A percentile compares a stretch with the other conserved stretches of the same genome.
phyloP scores from a whole-genome alignment of 2,888 invertebrate species.

The Drosophila nr. fundita region DNA sequence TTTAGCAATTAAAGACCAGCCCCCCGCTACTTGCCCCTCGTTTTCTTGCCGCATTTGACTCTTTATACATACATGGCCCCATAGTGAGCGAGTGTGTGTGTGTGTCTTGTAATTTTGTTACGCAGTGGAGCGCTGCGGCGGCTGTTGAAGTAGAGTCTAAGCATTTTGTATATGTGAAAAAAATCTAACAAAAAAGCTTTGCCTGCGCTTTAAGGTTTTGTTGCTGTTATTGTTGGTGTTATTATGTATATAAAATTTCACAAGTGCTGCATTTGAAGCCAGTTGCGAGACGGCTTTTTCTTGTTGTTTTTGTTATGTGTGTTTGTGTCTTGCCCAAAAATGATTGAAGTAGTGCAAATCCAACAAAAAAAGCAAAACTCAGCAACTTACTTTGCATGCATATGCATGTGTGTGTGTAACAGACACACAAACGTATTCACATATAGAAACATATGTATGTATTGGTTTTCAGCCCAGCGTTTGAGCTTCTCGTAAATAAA shows the following conservation, averaged over 20 bases:
- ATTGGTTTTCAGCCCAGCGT: constrained; percentile 35
- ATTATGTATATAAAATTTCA: constrained; percentile 55
- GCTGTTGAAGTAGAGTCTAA: constrained; percentile 69
- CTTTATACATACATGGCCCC: constrained; percentile 30
- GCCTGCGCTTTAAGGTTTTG: constrained; percentile 61
- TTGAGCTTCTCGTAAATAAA: constrained; percentile 40
- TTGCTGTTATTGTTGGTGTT: constrained; percentile 32
- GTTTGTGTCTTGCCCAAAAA: constrained; percentile 44
- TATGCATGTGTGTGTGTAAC: not conserved
- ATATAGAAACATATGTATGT: constrained; percentile 5
- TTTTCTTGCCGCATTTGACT: constrained; percentile 3
- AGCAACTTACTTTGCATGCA: constrained; percentile 43
- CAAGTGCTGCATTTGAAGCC: constrained; percentile 66
- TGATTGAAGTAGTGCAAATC: constrained; percentile 47
- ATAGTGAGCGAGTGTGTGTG: constrained; percentile 32
- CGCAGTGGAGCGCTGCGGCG: constrained; percentile 70
- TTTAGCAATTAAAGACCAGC: constrained; percentile 67
- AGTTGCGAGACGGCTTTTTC: constrained; percentile 41
- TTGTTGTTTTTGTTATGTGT: constrained; percentile 18
- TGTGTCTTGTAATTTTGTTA: constrained; percentile 73
- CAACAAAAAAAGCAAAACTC: constrained; percentile 36
- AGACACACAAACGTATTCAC: not conserved
- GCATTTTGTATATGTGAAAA: constrained; percentile 44
- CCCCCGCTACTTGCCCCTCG: constrained; percentile 20
- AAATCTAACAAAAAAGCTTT: constrained; percentile 51